Base-by-base conservation (phyloP, 2,113 vertebrate species). In the Onychorhynchus coronatus region DNA sequence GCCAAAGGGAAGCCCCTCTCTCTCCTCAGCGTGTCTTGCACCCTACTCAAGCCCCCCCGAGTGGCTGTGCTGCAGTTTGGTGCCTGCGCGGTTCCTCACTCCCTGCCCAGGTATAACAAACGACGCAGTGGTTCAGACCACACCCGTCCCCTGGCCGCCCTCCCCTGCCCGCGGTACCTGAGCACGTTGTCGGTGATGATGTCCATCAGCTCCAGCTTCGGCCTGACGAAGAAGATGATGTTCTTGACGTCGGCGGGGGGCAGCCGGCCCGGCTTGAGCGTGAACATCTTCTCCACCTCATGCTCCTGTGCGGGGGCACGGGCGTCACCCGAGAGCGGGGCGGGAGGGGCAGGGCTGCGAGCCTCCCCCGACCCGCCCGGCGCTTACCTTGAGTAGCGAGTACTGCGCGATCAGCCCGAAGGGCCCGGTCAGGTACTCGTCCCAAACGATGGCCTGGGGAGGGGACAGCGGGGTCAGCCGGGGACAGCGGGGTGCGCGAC, bases 211-310 rank as follows among this genome's bases (percentile, higher is more conserved):
- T 99, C 99, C 90, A 99, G 97, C 85, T 97, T 98, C 35, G 99
- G 99, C 89, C 99, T 97, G 41, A 99, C 99, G 90, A 99, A 99
- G 95, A 99, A 99, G 85, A 99, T 99, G 33, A 99, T 98, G 56
- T 99, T 99, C 97, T 99, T 99, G 93, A 99, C 99, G 20, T 99
- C 99, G 2, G 99, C 98, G 66, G 98, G 46, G 0, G 99, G 99
- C 63, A 99, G 98, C 39, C 98, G 98, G 53, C 98, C 99, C 24
- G 98, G 97, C 97, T 99, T 99, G 19, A 99, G 99, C 3, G 99
- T 99, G 95, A 99, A 99, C 99, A 99, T 99, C 97, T 99, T 99
- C 78, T 99, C 99, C 95, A 99, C 99, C 96, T 99, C 99, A 98
- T 99, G 99, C 93, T 99, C 99, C 99, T 99, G 63, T n/a, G 55